Evolutionary conservation across 2,797 vertebrate species (phyloP), one percentile per base, ranked within the genome.

Genomic region (Clarias laeviceps): DNA sequence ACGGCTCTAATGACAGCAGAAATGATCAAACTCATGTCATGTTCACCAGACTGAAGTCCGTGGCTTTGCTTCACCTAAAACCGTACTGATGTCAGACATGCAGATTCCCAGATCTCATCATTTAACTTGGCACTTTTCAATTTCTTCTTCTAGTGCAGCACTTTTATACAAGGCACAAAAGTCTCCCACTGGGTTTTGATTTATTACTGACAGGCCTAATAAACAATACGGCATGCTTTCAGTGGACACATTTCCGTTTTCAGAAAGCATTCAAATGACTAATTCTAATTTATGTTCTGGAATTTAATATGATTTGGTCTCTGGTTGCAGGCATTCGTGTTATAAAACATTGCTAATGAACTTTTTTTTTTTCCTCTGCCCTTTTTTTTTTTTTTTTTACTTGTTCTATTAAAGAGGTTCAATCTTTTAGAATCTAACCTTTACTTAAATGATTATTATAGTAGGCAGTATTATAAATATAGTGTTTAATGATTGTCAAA

Each of bases 41-140:
- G 9, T 87, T 45, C 57, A 5, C 68, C 37, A 68, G n/a, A 50
- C 24, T 9, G 24, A 57, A 56, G 79, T 78, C 37, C 32, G 34
- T 32, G 29, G 15, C 73, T 57, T 82, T 77, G 15, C 57, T 59
- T 56, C 37, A 40, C 61, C 61, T 27, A 11, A 40, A 29, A 37
- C 45, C 17, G 0, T 78, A n/a, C 59, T 64, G 72, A 1, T 80
- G 68, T 17, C 64, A 83, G 32, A 88, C 65, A 54, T 77, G 85
- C 68, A 79, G 27, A 80, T 85, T 61, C 74, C 65, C 79, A 22
- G n/a, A 65, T 81, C 50, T 78, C 45, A 61, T 86, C 8, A 69
- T 86, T 73, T 59, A 70, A 69, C 34, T 37, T 72, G 81, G 64
- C 73, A 85, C 34, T 85, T 88, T 34, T 86, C 76, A 78, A 76